Base-by-base conservation (phyloP, 37 sponge, comb jelly and placozoan genomes). In the Haliclona indistincta region DNA sequence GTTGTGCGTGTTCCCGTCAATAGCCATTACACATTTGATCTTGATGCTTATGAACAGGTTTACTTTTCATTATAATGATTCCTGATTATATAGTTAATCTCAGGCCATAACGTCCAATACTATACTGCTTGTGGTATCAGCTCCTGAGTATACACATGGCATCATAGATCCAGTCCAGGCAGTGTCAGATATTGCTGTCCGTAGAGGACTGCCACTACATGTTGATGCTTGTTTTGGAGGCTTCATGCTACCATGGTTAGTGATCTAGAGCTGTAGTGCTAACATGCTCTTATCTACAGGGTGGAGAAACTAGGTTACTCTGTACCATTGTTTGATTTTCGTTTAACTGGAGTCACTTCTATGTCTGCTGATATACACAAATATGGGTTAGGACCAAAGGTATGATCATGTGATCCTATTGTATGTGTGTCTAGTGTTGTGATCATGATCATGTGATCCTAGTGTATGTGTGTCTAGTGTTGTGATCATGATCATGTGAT, bases 221-320 rank as follows among this genome's bases (percentile, higher is more conserved):
- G 96, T 95, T n/a, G 96, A 95, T 63, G 71, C 86, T 60, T 95
- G 96, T 54, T 77, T 95, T 62, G 96, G 92, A 29, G 96, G 96
- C 3, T 92, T 95, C 69, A 77, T 95, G 86, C 32, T 95, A 36
- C 96, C 96, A 76, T 95, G 88, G 89, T 92, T 44, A 90, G 74
- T n/a, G 19, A 52, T 23, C 42, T 39, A 26, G 11, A 17, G 15
- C 29, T 71, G 29, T 47, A 19, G 5, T 52, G 26, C 29, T 19
- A 56, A 13, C 34, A 25, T 76, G 28, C 13, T 70, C 30, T 44
- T 77, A 13, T 39, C 35, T 54, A 30, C 56, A 92, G 93, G 91
- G 88, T 94, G 6, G 95, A 90, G 83, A 90, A 86, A 45, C 68
- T 83, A 13, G 95, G 95, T 0, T 84, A 90, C 62, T 8, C 29